Base-by-base conservation (phyloP, 2,888 invertebrate species). In the Galeruca laticollis region DNA sequence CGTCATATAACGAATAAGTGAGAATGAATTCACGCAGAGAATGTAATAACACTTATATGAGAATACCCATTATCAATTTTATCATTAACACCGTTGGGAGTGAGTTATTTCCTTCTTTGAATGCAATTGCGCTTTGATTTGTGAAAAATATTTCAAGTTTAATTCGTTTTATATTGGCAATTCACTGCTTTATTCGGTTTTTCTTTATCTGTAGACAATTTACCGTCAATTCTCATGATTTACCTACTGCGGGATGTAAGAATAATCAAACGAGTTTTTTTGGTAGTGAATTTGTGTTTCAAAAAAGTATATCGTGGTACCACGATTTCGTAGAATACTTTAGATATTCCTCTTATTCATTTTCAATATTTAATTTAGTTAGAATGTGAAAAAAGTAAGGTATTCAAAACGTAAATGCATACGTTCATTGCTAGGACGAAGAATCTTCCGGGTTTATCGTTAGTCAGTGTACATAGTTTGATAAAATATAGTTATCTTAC, bases 1-100 rank as follows among this genome's bases (percentile, higher is more conserved):
- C 66, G 37, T 59, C 66, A 60, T 60, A 49, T 59, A 37, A 59
- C 59, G 51, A 51, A 37, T 51, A 31, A 66, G 66, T 66, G 66
- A 51, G 66, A 66, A 66, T 66, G 66, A 66, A 51, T 60, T 59
- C 66, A 59, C 49, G 66, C 66, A 37, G 66, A 51, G 66, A 66
- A 66, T 51, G 66, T 66, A 66, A 66, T 66, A 66, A 66, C 51
- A 51, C 60, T 49, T 51, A 60, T 59, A 63, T 40, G 63, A 56
- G 66, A 66, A 59, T 66, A 51, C 59, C 49, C 31, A 51, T 51
- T 60, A 66, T 60, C 66, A 66, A 66, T 66, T 66, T 60, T 66
- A 66, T 66, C 66, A 66, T 66, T 66, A 66, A 60, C 66, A 37
- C 66, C 13, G 66, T 37, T 60, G 66, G 66, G 51, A 59, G 51